Conservation (phyloP, 2,797 vertebrate species). For the Phyllotis vaccarum region DNA sequence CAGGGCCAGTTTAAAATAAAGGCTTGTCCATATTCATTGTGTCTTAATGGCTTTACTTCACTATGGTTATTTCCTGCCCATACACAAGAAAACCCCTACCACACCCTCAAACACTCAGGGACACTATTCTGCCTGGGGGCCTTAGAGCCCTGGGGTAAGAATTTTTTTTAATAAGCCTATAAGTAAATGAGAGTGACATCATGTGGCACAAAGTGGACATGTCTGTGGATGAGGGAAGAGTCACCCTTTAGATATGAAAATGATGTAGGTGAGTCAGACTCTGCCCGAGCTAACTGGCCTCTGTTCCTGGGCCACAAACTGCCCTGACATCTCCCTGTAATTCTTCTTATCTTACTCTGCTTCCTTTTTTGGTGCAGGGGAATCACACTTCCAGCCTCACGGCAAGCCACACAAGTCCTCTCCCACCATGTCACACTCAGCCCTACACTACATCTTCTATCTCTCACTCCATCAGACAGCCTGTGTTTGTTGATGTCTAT, state of each 20-base stretch:
- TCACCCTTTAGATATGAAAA: neutral
- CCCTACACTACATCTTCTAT: too few relatives aligned
- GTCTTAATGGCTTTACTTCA: slow-evolving; percentile 28
- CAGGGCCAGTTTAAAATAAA: slow-evolving; percentile 12
- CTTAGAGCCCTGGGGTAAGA: neutral
- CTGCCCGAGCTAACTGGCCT: neutral
- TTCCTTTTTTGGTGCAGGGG: too few relatives aligned
- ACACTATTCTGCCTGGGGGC: neutral
- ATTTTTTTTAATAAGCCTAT: neutral
- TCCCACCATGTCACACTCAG: neutral
- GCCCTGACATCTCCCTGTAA: neutral
- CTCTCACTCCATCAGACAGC: neutral
- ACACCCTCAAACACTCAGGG: neutral
- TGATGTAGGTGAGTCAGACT: neutral
- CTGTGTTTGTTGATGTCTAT: neutral
- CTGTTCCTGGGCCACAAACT: neutral
- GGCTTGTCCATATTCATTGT: neutral
- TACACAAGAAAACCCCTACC: neutral
- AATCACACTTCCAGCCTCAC: neutral
- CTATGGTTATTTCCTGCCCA: neutral
- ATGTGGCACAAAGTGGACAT: neutral
- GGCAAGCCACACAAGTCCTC: neutral
- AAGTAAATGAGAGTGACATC: neutral
- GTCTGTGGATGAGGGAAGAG: too few relatives aligned
- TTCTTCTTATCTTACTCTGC: neutral